Evolutionary conservation across 2,797 vertebrate species (phyloP).

Genomic region (Pitangus sulphuratus): DNA sequence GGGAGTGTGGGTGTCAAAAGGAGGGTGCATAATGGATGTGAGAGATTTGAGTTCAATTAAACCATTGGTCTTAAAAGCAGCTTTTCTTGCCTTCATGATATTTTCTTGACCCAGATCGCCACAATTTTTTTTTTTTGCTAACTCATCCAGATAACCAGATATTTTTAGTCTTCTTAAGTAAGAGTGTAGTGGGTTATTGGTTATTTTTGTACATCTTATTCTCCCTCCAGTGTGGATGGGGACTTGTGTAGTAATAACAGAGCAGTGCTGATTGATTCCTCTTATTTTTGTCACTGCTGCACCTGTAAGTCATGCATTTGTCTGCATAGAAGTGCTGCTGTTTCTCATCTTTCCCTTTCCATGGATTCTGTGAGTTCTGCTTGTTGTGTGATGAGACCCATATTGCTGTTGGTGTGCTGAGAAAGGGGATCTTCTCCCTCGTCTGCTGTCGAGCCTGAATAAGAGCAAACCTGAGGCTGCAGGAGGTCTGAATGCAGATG

Average conservation of each 20-base stretch:
- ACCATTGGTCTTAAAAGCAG: neutral
- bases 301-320: neutral
- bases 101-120: neutral
- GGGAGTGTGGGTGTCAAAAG: constrained; percentile 20
- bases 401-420: neutral
- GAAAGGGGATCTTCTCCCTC: neutral
- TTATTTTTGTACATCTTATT: neutral
- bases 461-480: neutral
- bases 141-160: neutral
- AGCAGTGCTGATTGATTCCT: neutral
- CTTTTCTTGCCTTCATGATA: neutral
- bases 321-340: neutral
- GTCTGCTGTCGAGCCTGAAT: neutral
- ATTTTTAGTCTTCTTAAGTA: neutral
- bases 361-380: neutral
- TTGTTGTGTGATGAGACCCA: rapidly evolving
- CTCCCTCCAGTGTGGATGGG: neutral
- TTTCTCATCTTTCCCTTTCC: neutral
- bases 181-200: neutral
- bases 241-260: neutral
- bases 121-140: neutral
- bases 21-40: neutral
- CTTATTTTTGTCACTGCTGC: neutral
- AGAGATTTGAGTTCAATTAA: neutral
- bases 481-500: neutral